Evolutionary conservation across 2,888 invertebrate species (phyloP).

Genomic region (Agonopterix subpropinquella): DNA sequence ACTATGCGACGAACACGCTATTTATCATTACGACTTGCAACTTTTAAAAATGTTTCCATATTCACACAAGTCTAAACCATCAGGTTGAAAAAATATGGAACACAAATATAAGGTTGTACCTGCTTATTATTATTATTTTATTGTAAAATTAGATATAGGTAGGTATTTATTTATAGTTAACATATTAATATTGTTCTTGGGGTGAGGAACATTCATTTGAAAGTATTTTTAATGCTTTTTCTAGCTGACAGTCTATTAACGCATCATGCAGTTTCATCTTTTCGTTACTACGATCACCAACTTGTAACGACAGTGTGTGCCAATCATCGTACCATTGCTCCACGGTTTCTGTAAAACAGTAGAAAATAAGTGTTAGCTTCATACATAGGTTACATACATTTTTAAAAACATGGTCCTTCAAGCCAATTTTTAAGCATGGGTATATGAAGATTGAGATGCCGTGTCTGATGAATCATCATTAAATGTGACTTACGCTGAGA

Average conservation of each 20-base stretch:
- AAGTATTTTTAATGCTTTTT: conserved; percentile 36
- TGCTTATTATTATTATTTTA: neutral
- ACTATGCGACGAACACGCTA: conserved; percentile 21
- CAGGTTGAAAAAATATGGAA: neutral
- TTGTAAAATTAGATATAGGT: neutral
- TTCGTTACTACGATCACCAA: conserved; percentile 28
- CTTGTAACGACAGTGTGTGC: conserved; percentile 36
- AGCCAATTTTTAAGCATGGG: too few species aligned
- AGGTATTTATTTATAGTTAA: conserved; percentile 11
- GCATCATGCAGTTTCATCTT: conserved; percentile 30
- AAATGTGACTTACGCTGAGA: too few species aligned
- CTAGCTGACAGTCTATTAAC: conserved; percentile 33
- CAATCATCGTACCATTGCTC: conserved; percentile 57
- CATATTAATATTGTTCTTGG: conserved; percentile 3
- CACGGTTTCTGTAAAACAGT: conserved; percentile 39
- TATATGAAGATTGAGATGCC: too few species aligned
- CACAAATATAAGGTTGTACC: neutral
- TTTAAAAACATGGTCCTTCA: too few species aligned
- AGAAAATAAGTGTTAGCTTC: neutral
- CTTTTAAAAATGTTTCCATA: conserved; percentile 19
- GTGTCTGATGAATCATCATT: too few species aligned
- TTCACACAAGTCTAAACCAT: conserved; percentile 3
- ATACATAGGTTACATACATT: neutral
- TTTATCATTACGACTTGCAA: conserved; percentile 31
- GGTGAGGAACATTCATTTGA: conserved; percentile 17